Evolutionary conservation across 2,888 invertebrate species (phyloP).

Genomic region (Drosophila stalkeri): DNA sequence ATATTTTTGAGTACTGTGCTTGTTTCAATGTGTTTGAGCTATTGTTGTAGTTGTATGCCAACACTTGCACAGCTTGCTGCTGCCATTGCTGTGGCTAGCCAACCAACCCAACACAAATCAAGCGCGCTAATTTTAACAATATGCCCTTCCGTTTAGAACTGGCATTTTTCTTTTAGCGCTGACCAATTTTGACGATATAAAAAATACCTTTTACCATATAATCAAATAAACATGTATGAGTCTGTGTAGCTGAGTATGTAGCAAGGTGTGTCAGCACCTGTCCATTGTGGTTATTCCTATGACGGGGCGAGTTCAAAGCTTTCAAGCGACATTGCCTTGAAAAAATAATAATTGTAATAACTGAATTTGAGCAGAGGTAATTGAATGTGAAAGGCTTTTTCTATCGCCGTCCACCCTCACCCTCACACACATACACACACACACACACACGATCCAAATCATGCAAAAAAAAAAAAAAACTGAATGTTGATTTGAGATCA

Average conservation of each 20-base stretch:
- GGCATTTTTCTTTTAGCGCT: constrained; percentile 39
- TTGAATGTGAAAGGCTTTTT: constrained; percentile 72
- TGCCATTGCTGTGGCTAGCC: constrained; percentile 41
- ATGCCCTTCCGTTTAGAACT: constrained; percentile 38
- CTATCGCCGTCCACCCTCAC: constrained; percentile 4
- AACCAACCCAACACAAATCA: constrained; percentile 41
- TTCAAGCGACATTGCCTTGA: constrained; percentile 26
- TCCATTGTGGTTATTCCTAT: constrained; percentile 35
- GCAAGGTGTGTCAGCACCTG: constrained; percentile 58
- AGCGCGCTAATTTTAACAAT: constrained; percentile 59
- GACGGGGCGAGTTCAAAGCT: constrained; percentile 37
- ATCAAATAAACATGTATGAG: not conserved
- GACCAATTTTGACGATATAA: constrained; percentile 27
- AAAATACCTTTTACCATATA: constrained; percentile 38
- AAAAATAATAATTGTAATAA: constrained; percentile 32
- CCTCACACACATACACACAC: constrained; percentile 8
- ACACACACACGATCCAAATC: constrained; percentile 13
- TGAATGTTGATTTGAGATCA: constrained; percentile 19
- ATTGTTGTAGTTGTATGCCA: not conserved
- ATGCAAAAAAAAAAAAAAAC: not conserved
- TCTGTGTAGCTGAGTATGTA: not conserved
- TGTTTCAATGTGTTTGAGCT: constrained; percentile 20
- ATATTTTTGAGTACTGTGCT: constrained; percentile 40
- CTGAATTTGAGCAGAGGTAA: constrained; percentile 40
- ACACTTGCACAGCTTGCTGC: constrained; percentile 50